phyloP scores from a whole-genome alignment of 1,140 invertebrate genomes.

The Batillaria attramentaria region DNA sequence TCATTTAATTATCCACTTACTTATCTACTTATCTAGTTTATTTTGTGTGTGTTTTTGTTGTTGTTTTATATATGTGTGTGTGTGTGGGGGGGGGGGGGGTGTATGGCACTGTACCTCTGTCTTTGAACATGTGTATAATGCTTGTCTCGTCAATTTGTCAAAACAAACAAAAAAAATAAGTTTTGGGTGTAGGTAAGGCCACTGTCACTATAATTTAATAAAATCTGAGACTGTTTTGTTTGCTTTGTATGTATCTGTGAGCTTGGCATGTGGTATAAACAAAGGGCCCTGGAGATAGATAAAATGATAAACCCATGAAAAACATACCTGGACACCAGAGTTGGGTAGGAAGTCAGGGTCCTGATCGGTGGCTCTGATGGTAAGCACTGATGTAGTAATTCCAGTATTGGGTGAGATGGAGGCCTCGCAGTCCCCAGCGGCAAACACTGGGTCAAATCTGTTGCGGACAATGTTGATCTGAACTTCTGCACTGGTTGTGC shows the following conservation, averaged over 20 bases:
- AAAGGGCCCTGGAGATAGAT: not conserved
- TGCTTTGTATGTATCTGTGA: too few relatives aligned
- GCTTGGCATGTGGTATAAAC: not conserved
- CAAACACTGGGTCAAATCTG: constrained; percentile 81
- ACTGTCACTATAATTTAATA: too few relatives aligned
- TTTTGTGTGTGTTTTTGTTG: too few relatives aligned
- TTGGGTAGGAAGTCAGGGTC: constrained; percentile 79
- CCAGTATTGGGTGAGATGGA: constrained; percentile 42
- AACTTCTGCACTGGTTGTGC: constrained; percentile 42
- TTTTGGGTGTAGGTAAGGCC: too few relatives aligned
- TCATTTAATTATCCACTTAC: too few relatives aligned
- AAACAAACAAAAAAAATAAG: too few relatives aligned
- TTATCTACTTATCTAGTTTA: too few relatives aligned
- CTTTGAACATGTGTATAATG: too few relatives aligned
- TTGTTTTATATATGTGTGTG: too few relatives aligned
- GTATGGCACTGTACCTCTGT: too few relatives aligned
- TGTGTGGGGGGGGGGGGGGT: too few relatives aligned
- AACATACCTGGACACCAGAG: not conserved
- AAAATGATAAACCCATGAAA: constrained; percentile 2
- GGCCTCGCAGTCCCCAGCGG: constrained; percentile 66
- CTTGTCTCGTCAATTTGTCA: too few relatives aligned
- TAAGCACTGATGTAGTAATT: constrained; percentile 25
- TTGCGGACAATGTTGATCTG: constrained; percentile 67
- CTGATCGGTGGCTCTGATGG: constrained; percentile 80
- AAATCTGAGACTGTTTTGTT: not conserved